Evolutionary conservation across 2,797 vertebrate genomes (phyloP).

Genomic region (Chromobotia macracanthus): DNA sequence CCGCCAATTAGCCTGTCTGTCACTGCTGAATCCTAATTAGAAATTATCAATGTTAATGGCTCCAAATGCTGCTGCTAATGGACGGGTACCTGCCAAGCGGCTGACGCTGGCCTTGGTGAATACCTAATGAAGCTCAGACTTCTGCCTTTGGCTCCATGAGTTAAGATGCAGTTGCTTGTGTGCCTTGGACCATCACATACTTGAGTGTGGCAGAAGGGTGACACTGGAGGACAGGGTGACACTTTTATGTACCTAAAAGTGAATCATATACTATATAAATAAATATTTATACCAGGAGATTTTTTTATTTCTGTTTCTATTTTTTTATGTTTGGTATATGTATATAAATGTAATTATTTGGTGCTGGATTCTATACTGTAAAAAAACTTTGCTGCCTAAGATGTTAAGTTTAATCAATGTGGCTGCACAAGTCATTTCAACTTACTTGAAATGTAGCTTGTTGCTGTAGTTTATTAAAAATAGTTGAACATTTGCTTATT

Average conservation of each 20-base stretch:
- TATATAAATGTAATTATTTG: too few relatives aligned
- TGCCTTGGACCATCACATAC: not conserved
- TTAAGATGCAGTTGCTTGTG: not conserved
- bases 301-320: too few relatives aligned
- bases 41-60: conserved; percentile 65
- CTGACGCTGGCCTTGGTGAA: conserved; percentile 57
- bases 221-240: not conserved
- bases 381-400: too few relatives aligned
- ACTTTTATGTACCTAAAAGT: not conserved
- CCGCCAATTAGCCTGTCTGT: conserved; percentile 63
- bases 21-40: conserved; percentile 66
- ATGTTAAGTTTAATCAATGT: too few relatives aligned
- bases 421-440: too few relatives aligned
- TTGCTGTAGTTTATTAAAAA: too few relatives aligned
- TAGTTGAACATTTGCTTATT: too few relatives aligned
- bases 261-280: not conserved
- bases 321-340: too few relatives aligned
- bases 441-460: too few relatives aligned
- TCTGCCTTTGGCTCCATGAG: conserved; percentile 1
- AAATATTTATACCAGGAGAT: too few relatives aligned
- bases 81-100: conserved; percentile 66
- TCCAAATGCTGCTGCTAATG: conserved; percentile 65
- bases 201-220: not conserved
- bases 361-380: too few relatives aligned
- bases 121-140: conserved; percentile 55